Evolutionary conservation across 2,113 vertebrate genomes (phyloP), one percentile per base, ranked within the genome.

Genomic region (Melanerpes aurifrons): DNA sequence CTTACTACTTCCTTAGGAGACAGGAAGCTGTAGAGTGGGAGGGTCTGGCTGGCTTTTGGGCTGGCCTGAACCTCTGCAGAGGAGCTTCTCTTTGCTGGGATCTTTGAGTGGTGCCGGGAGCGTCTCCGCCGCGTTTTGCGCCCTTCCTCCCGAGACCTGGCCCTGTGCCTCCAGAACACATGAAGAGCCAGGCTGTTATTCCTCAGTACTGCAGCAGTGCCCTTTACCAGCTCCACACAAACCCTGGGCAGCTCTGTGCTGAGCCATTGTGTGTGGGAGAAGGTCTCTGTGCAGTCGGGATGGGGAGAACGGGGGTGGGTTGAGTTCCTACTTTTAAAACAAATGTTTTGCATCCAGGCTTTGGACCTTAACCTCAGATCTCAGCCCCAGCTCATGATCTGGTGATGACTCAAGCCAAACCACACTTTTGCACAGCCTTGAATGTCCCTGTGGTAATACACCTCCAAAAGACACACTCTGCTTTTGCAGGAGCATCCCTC

Each of bases 1-100:
- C 99, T 99, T 99, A 99, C 99, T 95, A 98, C 97, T 98, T 97
- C 95, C 72, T 98, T 97, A 59, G 98, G 95, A 56, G 98, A 97
- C 97, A 97, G 96, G 97, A 98, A 98, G 97, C 97, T 96, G 98
- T 98, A 98, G 95, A 97, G 90, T 70, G 92, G 97, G 69, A 97
- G 89, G 61, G 97, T 90, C 90, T 96, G 96, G 96, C 94, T 92
- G 96, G 97, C 81, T 32, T 80, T 91, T 82, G 84, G 96, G 94
- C 94, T 92, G 91, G 93, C 91, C 86, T 74, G 96, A 96, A 92
- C 89, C 90, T 97, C 95, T 75, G 97, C 95, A 89, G 97, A 94
- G 89, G 96, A 96, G 48, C 85, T 95, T 79, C 91, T 94, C 94
- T 97, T 97, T 74, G 95, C 89, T 1, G 68, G 69, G 59, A 90